These are phyloP conservation scores for Pterobdella sp. DNA, from an alignment of 2,888 invertebrate genomes.

Conservation along the genomic window DNA sequence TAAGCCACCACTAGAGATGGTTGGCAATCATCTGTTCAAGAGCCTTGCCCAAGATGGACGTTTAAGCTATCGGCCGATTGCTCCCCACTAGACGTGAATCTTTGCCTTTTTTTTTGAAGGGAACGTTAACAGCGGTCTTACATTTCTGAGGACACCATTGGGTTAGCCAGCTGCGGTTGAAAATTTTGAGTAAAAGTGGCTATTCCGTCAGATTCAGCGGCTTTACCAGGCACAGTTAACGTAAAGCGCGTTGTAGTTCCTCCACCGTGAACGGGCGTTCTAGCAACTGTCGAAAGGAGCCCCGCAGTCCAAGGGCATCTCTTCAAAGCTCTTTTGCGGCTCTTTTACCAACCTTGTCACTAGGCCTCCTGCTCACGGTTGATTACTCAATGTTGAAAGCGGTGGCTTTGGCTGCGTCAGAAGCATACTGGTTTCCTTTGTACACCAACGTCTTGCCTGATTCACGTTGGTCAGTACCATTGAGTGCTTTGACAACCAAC, in stretches of 20 bases:
- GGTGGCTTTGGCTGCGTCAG: not conserved
- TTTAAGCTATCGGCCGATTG: not conserved
- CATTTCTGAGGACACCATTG: not conserved
- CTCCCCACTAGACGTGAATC: not conserved
- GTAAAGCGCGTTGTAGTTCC: not conserved
- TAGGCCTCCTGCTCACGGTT: not conserved
- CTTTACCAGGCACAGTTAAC: not conserved
- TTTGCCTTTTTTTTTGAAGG: not conserved
- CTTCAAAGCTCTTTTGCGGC: not conserved
- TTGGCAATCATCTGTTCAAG: not conserved
- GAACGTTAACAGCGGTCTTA: not conserved
- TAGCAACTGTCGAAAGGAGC: not conserved
- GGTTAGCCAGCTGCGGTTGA: not conserved
- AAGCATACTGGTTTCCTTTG: not conserved
- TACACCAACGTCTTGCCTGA: not conserved
- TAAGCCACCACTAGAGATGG: slow-evolving; percentile 4
- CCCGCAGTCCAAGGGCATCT: not conserved
- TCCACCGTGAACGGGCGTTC: not conserved
- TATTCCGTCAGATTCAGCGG: not conserved
- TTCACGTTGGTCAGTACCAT: not conserved
- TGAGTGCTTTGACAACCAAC: not conserved
- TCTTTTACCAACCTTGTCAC: not conserved
- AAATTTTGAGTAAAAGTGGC: not conserved
- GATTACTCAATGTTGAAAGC: not conserved
- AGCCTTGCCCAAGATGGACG: slow-evolving; percentile 1